These are phyloP conservation scores for Tetramorium bicarinatum DNA, from an alignment of 2,888 invertebrate species.

Conservation along the genomic window DNA sequence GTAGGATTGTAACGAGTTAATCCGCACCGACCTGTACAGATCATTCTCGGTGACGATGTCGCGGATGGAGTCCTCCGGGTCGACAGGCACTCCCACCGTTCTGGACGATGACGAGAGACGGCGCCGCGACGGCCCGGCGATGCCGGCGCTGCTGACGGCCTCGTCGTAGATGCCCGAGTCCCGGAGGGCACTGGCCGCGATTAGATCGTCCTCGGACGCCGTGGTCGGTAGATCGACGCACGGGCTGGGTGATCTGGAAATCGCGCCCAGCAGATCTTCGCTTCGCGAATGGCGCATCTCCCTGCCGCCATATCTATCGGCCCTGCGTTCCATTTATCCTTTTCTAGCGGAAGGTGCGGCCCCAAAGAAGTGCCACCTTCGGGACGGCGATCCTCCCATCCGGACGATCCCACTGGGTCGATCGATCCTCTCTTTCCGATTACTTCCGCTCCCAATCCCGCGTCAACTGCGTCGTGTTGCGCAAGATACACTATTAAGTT, in stretches of 20 bases:
- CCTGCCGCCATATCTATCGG: conserved; percentile 78
- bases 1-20: not conserved
- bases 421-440: conserved; percentile 54
- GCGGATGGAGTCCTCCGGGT: conserved; percentile 89
- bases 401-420: conserved; percentile 55
- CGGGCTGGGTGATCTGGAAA: conserved; percentile 80
- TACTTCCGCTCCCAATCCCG: conserved; percentile 41
- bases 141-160: conserved; percentile 64
- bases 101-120: conserved; percentile 75
- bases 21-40: conserved; percentile 87
- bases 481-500: not conserved
- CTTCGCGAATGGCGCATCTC: conserved; percentile 85
- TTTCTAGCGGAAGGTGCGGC: not conserved
- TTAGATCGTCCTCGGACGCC: conserved; percentile 84
- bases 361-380: conserved; percentile 51
- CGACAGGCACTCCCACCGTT: conserved; percentile 80
- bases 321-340: conserved; percentile 27
- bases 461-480: not conserved
- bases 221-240: conserved; percentile 72
- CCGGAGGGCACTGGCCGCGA: conserved; percentile 81
- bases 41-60: conserved; percentile 90
- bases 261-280: conserved; percentile 83
- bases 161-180: conserved; percentile 70
- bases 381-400: conserved; percentile 66
- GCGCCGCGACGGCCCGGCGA: conserved; percentile 54